Percentiles rank a stretch among this genome's conserved stretches.
phyloP scores from a whole-genome alignment of 2,888 invertebrate genomes.

The Pilophorus perplexus region DNA sequence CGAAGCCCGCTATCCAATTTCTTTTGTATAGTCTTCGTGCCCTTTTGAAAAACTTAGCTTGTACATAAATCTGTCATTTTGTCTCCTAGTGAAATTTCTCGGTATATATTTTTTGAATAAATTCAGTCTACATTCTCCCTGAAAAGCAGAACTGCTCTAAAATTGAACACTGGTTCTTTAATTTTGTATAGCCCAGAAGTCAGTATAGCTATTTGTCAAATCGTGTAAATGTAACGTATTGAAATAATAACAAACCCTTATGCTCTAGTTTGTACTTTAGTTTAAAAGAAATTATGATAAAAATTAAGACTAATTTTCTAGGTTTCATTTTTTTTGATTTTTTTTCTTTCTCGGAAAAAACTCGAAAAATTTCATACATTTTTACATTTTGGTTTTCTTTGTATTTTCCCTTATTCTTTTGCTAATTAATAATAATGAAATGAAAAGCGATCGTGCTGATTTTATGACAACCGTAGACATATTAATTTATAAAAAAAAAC shows the following conservation, averaged over 20 bases:
- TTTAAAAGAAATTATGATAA: conserved; percentile 19
- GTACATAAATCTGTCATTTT: conserved; percentile 1
- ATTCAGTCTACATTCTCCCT: not conserved
- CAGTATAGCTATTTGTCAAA: conserved; percentile 10
- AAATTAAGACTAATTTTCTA: conserved; percentile 29
- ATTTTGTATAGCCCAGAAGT: conserved; percentile 13
- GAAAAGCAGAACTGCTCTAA: not conserved
- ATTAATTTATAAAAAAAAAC: conserved; percentile 10
- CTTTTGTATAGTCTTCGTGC: not conserved
- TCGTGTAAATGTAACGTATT: conserved; percentile 21
- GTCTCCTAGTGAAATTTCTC: not conserved
- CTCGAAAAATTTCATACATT: not conserved
- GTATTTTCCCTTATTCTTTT: conserved; percentile 6
- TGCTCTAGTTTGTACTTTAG: conserved; percentile 33
- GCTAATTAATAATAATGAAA: not conserved
- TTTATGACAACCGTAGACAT: conserved; percentile 11
- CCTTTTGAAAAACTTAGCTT: not conserved
- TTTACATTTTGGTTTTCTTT: conserved; percentile 1
- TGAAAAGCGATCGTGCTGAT: not conserved
- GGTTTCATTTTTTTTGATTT: conserved; percentile 2
- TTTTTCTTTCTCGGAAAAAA: conserved; percentile 10
- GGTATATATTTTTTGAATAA: too few relatives aligned
- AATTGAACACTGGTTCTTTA: not conserved
- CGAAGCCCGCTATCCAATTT: not conserved
- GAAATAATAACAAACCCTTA: conserved; percentile 26